Base-by-base conservation (phyloP, 2,797 vertebrate species). In the Intellagama lesueurii region DNA sequence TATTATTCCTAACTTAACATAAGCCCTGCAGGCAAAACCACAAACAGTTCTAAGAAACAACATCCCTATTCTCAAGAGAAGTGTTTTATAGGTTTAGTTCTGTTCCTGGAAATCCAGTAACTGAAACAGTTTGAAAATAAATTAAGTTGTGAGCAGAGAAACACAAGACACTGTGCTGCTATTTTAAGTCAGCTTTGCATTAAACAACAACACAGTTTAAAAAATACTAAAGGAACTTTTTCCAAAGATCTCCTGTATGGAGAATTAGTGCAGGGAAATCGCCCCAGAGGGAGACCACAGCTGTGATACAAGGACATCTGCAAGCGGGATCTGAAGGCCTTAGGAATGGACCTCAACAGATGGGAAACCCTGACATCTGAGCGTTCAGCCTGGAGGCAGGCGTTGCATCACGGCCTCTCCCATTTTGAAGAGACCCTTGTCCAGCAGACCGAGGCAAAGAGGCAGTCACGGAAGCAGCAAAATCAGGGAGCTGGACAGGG, bases 31-130 rank as follows among this genome's bases (percentile, higher is more conserved):
- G 24, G 28, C 84, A 93, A 87, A 28, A 30, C 66, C 28, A 86
- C 72, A 89, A 81, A 90, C 77, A 87, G 69, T 80, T 90, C 84
- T 84, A 79, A 73, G 72, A 93, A 91, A 89, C 68, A 89, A 90
- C 89, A 79, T 56, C 12, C 8, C 85, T 76, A 0, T 86, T 92
- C 77, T 87, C 81, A 90, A 79, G 68, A 19, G 40, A 72, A 73
- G 64, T 82, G 47, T 91, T 92, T 77, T 86, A 60, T 52, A 52
- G 24, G 0, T 26, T 12, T 47, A 91, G 14, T 49, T 7, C 81
- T 44, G 87, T 81, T 92, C 60, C 70, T 91, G 81, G 60, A 90
- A 89, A 90, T 86, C 3, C n/a, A 87, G 66, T 73, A 91, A n/a
- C 7, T 86, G 24, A 69, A 93, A 79, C 5, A 88, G 16, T 83